Conservation (phyloP, 2,888 invertebrate species). For the Athalia rosae region DNA sequence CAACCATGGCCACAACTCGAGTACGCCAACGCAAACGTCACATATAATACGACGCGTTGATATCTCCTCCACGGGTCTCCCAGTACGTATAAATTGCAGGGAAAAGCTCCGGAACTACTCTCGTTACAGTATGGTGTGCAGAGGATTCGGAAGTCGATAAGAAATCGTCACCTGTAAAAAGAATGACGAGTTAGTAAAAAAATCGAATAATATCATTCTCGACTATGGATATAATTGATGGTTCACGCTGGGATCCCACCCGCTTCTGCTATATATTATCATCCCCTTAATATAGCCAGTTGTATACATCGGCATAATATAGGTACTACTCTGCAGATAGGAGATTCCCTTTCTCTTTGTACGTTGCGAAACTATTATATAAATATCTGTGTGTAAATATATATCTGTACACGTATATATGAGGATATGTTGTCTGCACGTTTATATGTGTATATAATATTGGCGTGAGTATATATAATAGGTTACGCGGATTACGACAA, state of each 20-base stretch:
- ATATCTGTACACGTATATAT: slow-evolving; percentile 48
- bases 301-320: no score
- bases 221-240: no score
- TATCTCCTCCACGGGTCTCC: not conserved
- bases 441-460: not conserved
- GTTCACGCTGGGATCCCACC: no score
- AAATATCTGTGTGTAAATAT: slow-evolving; percentile 63
- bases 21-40: slow-evolving; percentile 60
- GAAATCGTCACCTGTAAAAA: no score
- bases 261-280: no score
- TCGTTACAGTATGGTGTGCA: no score
- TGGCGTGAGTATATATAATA: slow-evolving; percentile 62
- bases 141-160: no score
- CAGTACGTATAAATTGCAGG: not conserved
- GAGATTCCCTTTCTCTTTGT: slow-evolving; percentile 69
- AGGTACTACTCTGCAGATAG: slow-evolving; percentile 1
- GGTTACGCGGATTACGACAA: slow-evolving; percentile 70
- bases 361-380: slow-evolving; percentile 68
- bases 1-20: slow-evolving; percentile 56
- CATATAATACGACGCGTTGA: not conserved
- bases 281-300: no score
- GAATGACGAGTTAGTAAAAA: no score
- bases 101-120: no score
- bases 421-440: not conserved
- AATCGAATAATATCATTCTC: no score